phyloP scores from a whole-genome alignment of 23 tunicate genomes.

The Trididemnum clinides region DNA sequence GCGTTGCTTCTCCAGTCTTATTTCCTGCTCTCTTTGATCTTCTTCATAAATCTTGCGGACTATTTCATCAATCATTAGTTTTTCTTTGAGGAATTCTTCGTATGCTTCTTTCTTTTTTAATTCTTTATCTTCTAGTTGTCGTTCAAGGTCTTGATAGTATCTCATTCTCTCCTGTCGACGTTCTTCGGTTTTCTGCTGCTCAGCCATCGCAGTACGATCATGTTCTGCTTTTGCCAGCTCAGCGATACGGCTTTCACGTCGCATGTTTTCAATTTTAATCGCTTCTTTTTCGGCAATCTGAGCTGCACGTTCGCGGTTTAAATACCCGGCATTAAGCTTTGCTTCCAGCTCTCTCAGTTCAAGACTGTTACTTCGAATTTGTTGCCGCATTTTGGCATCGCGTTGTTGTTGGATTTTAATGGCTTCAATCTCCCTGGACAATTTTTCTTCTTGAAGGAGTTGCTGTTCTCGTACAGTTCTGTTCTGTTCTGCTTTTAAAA shows the following conservation, averaged over 20 bases:
- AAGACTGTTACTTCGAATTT: constrained; percentile 79
- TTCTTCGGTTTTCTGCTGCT: constrained; percentile 59
- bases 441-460: constrained; percentile 65
- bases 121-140: constrained; percentile 94
- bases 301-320: constrained; percentile 94
- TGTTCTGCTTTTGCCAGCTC: constrained; percentile 67
- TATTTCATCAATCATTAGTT: constrained; percentile 96
- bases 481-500: constrained; percentile 85
- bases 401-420: constrained; percentile 77
- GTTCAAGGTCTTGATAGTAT: constrained; percentile 84
- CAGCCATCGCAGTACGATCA: constrained; percentile 80
- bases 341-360: constrained; percentile 89
- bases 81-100: constrained; percentile 96
- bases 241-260: constrained; percentile 70
- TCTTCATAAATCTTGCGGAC: constrained; percentile 98
- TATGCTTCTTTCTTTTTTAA: constrained; percentile 89
- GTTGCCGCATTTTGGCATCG: constrained; percentile 97
- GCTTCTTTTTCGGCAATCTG: constrained; percentile 90
- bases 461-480: constrained; percentile 80
- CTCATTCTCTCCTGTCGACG: constrained; percentile 79
- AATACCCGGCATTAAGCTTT: constrained; percentile 83
- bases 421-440: constrained; percentile 67
- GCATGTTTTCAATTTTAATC: constrained; percentile 66
- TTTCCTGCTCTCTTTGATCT: constrained; percentile 88
- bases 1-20: constrained; percentile 77